A percentile compares a stretch with the other conserved stretches of the same genome.
These are phyloP conservation scores for Pogoniulus pusillus DNA, from an alignment of 2,797 vertebrate genomes.

Conservation along the genomic window DNA sequence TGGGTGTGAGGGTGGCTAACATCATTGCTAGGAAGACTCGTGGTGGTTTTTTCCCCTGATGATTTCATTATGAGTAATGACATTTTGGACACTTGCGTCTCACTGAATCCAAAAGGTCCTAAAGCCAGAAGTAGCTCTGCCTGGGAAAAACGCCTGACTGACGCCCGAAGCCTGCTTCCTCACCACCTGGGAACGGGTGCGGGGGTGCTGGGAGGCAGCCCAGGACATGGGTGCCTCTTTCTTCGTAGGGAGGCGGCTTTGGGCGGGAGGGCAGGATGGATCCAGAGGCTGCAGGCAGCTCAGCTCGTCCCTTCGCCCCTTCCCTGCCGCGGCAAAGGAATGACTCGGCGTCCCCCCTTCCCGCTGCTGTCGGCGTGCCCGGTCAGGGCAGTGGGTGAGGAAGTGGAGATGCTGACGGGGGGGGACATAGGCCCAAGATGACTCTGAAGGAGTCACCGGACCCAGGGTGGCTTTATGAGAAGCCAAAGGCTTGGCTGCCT, in stretches of 20 bases:
- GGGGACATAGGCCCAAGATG: neutral
- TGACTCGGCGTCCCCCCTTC: too few relatives aligned
- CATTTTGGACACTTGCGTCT: neutral
- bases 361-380: fast-evolving
- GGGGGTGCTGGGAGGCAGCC: neutral
- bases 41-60: too few relatives aligned
- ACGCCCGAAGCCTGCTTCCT: neutral
- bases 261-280: neutral
- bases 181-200: neutral
- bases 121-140: neutral
- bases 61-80: neutral
- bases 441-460: too few relatives aligned
- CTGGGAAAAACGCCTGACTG: neutral
- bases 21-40: too few relatives aligned
- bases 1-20: neutral
- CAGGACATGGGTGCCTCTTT: neutral
- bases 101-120: neutral
- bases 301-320: neutral
- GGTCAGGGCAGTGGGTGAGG: neutral
- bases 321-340: fast-evolving
- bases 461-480: neutral
- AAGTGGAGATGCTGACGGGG: neutral
- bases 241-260: neutral
- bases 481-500: neutral
- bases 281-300: neutral